phyloP scores from a whole-genome alignment of 2,888 invertebrate species.

The Acronicta leporina region DNA sequence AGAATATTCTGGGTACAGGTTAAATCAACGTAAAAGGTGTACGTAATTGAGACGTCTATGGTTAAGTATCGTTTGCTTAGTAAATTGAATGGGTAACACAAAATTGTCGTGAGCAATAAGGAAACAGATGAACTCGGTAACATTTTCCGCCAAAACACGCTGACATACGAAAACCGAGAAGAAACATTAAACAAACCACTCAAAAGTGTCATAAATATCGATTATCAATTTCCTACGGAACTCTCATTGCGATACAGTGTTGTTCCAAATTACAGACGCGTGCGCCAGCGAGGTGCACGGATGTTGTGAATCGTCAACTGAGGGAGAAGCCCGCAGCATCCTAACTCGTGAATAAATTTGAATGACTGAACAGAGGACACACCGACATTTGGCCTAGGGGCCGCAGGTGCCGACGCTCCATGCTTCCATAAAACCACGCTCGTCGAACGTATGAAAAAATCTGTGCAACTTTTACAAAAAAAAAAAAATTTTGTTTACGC shows the following conservation, averaged over 20 bases:
- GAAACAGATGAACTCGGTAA: not conserved
- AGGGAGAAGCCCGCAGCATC: constrained; percentile 46
- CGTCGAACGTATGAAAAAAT: constrained; percentile 39
- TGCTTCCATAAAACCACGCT: constrained; percentile 62
- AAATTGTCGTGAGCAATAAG: too few relatives aligned
- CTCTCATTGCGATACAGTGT: constrained; percentile 31
- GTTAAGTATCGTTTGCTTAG: too few relatives aligned
- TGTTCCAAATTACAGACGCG: constrained; percentile 56
- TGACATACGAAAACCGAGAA: constrained; percentile 22
- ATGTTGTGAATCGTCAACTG: constrained; percentile 48
- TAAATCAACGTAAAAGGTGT: too few relatives aligned
- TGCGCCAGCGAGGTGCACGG: constrained; percentile 41
- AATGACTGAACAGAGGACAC: constrained; percentile 70
- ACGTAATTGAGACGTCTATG: too few relatives aligned
- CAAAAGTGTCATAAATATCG: constrained; percentile 30
- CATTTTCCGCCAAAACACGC: not conserved
- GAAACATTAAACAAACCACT: constrained; percentile 1
- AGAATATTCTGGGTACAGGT: too few relatives aligned
- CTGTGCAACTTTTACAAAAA: constrained; percentile 32
- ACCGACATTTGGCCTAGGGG: constrained; percentile 71
- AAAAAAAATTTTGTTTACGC: constrained; percentile 23
- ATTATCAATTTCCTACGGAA: constrained; percentile 27
- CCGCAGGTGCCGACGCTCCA: constrained; percentile 69
- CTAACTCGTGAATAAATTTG: constrained; percentile 80
- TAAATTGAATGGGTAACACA: too few relatives aligned